Base-by-base conservation (phyloP, 1,140 invertebrate genomes). In the Campoletis sonorensis region DNA sequence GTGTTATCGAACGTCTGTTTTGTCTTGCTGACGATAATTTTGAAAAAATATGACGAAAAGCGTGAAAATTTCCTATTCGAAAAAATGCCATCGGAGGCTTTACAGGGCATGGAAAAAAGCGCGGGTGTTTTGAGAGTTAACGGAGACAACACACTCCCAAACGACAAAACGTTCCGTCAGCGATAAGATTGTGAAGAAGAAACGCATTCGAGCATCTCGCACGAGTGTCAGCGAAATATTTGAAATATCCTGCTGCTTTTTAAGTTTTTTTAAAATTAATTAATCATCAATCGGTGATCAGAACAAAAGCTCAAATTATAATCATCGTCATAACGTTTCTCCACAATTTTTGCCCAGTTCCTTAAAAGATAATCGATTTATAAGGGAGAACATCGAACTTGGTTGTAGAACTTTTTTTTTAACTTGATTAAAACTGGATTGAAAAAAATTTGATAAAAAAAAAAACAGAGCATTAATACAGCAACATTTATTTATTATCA, bases 161-260 rank as follows among this genome's bases (percentile, higher is more conserved):
- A 64, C 11, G 49, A 77, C 54, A 16, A 77, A 61, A 27, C 54
- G 51, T 77, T 54, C 51, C 64, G 54, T 33, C 73, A 26, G 51
- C 33, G 73, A 77, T 77, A 77, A 77, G 51, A 77, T 77, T 77
- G 51, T 77, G 37, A 18, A 30, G 15, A 77, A 61, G 73, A 54
- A 54, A 45, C 61, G 27, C 70, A 75, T 23, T 37, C 26, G 5
- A 54, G 13, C 45, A 21, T 10, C 40, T 8, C 45, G 49, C 4
- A 27, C 49, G 7, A 30, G 70, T 72, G 70, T 72, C 70, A 40
- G 70, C 72, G 16, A 75, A 54, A 75, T 75, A 64, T 2, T 64
- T 64, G 61, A 27, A 26, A 26, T 23, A 27, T 64, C 23, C n/a
- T 26, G 23, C n/a, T n/a, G n/a, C n/a, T n/a, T n/a, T n/a, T n/a